phyloP scores from a whole-genome alignment of 2,113 vertebrate genomes.

The Varanus komodoensis region DNA sequence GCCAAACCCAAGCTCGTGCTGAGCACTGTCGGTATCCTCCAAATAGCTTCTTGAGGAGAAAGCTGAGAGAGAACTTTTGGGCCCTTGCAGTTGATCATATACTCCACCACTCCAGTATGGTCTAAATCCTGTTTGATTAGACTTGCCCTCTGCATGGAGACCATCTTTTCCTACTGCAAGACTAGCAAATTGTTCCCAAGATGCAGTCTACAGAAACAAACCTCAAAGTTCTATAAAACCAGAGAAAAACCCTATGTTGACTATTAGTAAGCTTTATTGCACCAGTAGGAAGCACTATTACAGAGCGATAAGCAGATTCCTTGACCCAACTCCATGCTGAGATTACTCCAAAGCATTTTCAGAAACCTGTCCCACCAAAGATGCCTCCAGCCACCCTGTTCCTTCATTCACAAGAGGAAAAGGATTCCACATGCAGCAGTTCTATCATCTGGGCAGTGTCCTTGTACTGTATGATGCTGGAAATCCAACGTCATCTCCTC shows the following conservation, averaged over 20 bases:
- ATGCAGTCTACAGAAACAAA: not conserved
- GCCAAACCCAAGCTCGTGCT: not conserved
- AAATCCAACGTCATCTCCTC: too few species aligned
- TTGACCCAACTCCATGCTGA: not conserved
- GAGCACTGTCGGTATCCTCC: too few species aligned
- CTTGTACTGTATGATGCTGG: not conserved
- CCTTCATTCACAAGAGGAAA: not conserved
- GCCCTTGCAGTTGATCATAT: too few species aligned
- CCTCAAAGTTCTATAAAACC: not conserved
- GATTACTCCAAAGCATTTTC: not conserved
- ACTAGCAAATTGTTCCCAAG: not conserved
- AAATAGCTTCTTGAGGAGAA: too few species aligned
- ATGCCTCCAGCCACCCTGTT: too few species aligned
- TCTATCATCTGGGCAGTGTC: rapidly evolving
- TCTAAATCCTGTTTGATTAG: too few species aligned
- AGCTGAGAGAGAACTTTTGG: too few species aligned
- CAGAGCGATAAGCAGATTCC: not conserved
- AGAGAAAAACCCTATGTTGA: not conserved
- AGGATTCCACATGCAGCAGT: not conserved
- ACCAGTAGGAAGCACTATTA: not conserved
- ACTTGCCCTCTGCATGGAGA: not conserved
- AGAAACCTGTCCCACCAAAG: not conserved
- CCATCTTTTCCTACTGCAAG: too few species aligned
- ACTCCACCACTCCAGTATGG: too few species aligned
- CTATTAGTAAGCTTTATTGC: conserved; percentile 10